These are phyloP conservation scores for Lacerta bilineata DNA, from an alignment of 2,797 vertebrate species.

Conservation along the genomic window DNA sequence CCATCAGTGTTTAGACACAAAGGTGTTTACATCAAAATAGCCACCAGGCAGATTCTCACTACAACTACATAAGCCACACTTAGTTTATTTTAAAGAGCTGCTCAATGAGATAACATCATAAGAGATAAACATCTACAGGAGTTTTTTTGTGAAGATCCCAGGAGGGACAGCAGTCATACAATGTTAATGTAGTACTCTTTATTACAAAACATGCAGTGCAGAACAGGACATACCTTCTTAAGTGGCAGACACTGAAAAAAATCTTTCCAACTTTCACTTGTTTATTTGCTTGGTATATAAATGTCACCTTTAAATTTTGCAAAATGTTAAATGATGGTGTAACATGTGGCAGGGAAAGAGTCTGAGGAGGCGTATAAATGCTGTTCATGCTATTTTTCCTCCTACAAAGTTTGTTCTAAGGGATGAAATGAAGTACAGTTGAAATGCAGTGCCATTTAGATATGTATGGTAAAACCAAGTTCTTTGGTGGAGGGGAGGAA, in stretches of 20 bases:
- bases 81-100: background rate
- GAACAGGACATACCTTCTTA: background rate
- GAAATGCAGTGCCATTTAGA: background rate
- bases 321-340: background rate
- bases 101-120: constrained; percentile 28
- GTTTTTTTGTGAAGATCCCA: background rate
- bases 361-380: background rate
- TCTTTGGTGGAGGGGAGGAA: background rate
- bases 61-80: constrained; percentile 42
- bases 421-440: background rate
- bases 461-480: background rate
- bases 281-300: constrained; percentile 6
- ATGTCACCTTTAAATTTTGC: background rate
- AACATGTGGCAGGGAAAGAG: background rate
- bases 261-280: background rate
- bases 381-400: background rate
- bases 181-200: rapidly evolving
- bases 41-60: constrained; percentile 7
- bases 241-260: constrained; percentile 10
- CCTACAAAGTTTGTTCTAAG: background rate
- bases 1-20: background rate
- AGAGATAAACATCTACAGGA: constrained; percentile 14
- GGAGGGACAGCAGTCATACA: constrained; percentile 2
- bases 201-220: background rate
- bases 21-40: constrained; percentile 18